Evolutionary conservation across 2,113 vertebrate species (phyloP).

Genomic region (Psammodynastes pulverulentus): DNA sequence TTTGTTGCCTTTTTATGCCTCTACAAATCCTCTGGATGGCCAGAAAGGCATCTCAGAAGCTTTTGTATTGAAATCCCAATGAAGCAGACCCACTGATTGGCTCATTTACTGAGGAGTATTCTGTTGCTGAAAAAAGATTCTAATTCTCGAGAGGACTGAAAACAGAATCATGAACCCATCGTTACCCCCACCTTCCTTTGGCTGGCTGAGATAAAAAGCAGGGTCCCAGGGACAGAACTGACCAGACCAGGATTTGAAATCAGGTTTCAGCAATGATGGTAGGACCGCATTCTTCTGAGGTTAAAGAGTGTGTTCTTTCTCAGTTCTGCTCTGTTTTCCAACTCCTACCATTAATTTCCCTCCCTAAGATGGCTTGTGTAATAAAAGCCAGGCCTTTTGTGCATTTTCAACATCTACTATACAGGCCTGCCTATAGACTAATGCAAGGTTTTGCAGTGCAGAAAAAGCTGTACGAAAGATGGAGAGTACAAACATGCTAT

Average conservation of each 20-base stretch:
- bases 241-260: background rate
- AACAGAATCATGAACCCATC: too few relatives aligned
- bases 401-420: background rate
- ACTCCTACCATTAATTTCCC: background rate
- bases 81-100: background rate
- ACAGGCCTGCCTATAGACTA: background rate
- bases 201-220: background rate
- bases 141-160: background rate
- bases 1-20: background rate
- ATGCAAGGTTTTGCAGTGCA: background rate
- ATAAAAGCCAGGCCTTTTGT: background rate
- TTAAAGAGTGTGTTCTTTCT: background rate
- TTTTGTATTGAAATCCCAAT: background rate
- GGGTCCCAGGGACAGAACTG: background rate
- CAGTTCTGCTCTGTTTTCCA: background rate
- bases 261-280: background rate
- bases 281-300: too few relatives aligned
- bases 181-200: background rate
- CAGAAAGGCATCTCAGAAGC: background rate
- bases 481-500: background rate
- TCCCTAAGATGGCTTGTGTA: background rate
- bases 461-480: background rate
- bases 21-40: conserved; percentile 1
- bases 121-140: background rate
- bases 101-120: background rate